Percentiles rank a stretch among this genome's conserved stretches.
Conservation (phyloP, 1,140 invertebrate genomes). For the Pseudoatta argentina region DNA sequence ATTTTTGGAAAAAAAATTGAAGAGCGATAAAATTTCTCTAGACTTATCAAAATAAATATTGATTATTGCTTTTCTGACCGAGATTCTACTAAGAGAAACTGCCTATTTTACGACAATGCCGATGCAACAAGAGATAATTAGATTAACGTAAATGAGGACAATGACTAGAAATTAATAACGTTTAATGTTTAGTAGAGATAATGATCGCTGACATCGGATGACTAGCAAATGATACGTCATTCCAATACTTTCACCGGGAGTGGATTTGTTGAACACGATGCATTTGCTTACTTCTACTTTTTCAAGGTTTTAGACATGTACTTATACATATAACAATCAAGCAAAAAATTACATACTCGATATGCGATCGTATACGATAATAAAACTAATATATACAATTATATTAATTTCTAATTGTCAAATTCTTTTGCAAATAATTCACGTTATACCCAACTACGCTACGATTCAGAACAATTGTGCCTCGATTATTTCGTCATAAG, state of each 20-base stretch:
- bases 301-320: constrained; percentile 34
- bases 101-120: background rate
- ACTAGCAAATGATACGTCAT: constrained; percentile 43
- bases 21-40: too few relatives aligned
- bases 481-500: constrained; percentile 30
- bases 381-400: constrained; percentile 3
- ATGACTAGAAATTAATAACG: constrained; percentile 31
- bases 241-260: constrained; percentile 35
- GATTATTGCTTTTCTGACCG: background rate
- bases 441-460: background rate
- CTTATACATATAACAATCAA: background rate
- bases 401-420: constrained; percentile 4
- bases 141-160: constrained; percentile 32
- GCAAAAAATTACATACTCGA: background rate
- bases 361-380: background rate
- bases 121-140: constrained; percentile 30
- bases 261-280: background rate
- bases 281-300: constrained; percentile 6
- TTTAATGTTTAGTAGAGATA: constrained; percentile 36
- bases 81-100: constrained; percentile 13
- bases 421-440: constrained; percentile 17
- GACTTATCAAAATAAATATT: background rate
- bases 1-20: too few relatives aligned
- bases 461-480: constrained; percentile 13
- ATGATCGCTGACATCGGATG: constrained; percentile 25